Percentiles rank a stretch among this genome's conserved stretches.
Conservation (phyloP, 2,113 vertebrate species). For the Noctilio leporinus region DNA sequence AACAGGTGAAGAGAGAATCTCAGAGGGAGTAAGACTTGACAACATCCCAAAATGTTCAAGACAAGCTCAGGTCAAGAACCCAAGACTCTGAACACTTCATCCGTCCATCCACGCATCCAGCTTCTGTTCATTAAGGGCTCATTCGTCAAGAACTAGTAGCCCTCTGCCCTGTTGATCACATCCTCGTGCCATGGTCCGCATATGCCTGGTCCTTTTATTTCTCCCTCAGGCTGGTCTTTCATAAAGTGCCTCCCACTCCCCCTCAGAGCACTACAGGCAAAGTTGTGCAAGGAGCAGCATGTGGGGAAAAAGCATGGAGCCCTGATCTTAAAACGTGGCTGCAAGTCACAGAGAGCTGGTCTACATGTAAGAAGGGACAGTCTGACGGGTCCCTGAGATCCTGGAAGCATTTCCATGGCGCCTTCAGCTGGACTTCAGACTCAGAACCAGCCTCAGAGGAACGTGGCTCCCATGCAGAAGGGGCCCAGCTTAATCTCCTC, state of each 20-base stretch:
- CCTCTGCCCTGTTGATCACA: too few relatives aligned
- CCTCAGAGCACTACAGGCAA: not conserved
- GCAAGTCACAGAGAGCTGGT: not conserved
- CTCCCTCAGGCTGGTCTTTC: too few relatives aligned
- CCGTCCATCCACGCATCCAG: not conserved
- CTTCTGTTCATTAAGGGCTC: not conserved
- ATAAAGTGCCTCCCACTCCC: not conserved
- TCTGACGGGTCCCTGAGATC: not conserved
- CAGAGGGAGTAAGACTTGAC: not conserved
- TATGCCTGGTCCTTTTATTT: not conserved
- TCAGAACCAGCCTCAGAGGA: not conserved
- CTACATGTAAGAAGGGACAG: not conserved
- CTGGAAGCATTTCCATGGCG: not conserved
- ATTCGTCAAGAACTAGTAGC: too few relatives aligned
- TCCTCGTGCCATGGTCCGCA: accelerated
- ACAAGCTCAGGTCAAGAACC: not conserved
- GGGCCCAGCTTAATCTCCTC: not conserved
- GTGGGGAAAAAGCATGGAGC: not conserved
- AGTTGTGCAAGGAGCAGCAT: not conserved
- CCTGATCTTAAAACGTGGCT: not conserved
- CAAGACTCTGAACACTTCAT: not conserved
- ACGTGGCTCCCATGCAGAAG: not conserved
- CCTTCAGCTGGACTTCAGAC: not conserved
- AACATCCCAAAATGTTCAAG: not conserved
- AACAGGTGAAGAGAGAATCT: not conserved